These are phyloP conservation scores for Falco novaeseelandiae DNA, from an alignment of 2,797 vertebrate species.

Conservation along the genomic window DNA sequence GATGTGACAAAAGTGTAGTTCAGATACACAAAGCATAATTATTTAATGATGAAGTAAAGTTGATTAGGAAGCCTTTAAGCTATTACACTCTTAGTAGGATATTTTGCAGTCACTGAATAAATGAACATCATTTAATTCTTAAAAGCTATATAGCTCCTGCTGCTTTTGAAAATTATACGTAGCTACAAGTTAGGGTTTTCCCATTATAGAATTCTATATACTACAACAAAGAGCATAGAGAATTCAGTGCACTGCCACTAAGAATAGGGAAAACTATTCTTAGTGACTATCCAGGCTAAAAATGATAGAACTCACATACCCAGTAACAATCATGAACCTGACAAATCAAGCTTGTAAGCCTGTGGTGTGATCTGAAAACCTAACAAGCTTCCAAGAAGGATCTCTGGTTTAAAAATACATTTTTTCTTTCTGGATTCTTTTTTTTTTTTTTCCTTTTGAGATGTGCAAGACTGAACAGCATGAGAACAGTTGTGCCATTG, in stretches of 20 bases:
- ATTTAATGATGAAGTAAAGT: constrained; percentile 72
- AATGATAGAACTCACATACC: constrained; percentile 1
- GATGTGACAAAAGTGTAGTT: constrained; percentile 51
- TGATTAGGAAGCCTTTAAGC: constrained; percentile 71
- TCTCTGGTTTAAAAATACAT: constrained; percentile 4
- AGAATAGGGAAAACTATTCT: constrained; percentile 32
- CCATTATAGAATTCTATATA: background rate
- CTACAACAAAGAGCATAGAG: background rate
- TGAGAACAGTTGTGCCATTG: background rate
- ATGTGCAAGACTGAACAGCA: constrained; percentile 51
- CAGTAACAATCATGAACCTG: constrained; percentile 46
- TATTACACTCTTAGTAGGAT: constrained; percentile 41
- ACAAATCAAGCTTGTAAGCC: constrained; percentile 46
- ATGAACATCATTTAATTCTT: constrained; percentile 60
- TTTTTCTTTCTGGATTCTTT: background rate
- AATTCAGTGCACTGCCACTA: background rate
- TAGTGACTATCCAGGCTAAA: constrained; percentile 47
- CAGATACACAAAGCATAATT: constrained; percentile 64
- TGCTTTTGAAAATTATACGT: constrained; percentile 33
- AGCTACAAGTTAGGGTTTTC: background rate
- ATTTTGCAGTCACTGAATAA: constrained; percentile 57
- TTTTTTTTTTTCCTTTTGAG: background rate
- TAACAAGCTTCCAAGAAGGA: constrained; percentile 14
- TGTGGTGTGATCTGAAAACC: constrained; percentile 41
- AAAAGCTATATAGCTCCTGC: constrained; percentile 25